Base-by-base conservation (phyloP, 2,888 invertebrate species). In the Orgyia antiqua region DNA sequence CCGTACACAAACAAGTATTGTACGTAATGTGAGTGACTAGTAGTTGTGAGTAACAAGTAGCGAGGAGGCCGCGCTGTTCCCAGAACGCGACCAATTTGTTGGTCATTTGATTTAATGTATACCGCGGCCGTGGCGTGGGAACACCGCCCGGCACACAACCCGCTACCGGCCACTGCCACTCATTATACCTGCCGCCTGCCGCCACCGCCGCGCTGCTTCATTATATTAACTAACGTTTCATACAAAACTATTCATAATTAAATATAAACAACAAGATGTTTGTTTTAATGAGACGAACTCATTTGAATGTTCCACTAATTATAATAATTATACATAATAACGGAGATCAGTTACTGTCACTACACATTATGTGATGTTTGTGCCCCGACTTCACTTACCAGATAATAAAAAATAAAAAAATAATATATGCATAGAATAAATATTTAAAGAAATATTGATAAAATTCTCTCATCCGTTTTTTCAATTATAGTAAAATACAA, bases 51-150 rank as follows among this genome's bases (percentile, higher is more conserved):
- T 15, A n/a, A 15, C 8, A 10, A 15, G 15, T 15, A 27, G 18
- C 27, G 33, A 28, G 4, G 10, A 10, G 42, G 47, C 45, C 42
- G 32, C 26, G 10, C 3, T 10, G 43, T 48, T 49, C 42, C 33
- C 42, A 46, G 36, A 42, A 45, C 23, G 26, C 33, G 29, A 28
- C 30, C 58, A 56, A 63, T 59, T 52, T 63, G 65, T 64, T 49
- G 45, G 72, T 73, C 74, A 71, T 63, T 59, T 57, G 58, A 67
- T 65, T 70, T 71, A 70, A 73, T 71, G 55, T 53, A 40, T 42
- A 32, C 60, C 50, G 55, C 54, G 52, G 42, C 18, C 36, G 33
- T 13, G 32, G 29, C 47, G 44, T 30, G 35, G 38, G 50, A 45
- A 52, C 27, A 23, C 26, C 29, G 33, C 29, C 36, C 27, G 45